These are phyloP conservation scores for Scomber colias DNA, from an alignment of 2,113 vertebrate genomes.

Conservation along the genomic window DNA sequence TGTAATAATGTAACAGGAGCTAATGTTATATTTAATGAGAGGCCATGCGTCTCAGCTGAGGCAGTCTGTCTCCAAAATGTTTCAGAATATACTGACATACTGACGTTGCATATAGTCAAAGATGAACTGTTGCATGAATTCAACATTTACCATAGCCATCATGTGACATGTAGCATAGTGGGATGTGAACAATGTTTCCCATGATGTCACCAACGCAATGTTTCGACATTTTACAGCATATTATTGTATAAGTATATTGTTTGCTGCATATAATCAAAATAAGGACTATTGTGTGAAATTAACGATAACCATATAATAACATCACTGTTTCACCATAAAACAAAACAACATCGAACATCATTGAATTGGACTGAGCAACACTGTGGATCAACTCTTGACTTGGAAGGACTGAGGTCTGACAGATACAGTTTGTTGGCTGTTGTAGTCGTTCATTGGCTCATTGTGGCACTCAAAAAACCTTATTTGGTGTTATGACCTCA, in stretches of 20 bases:
- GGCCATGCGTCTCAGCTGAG: slow-evolving; percentile 51
- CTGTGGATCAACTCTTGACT: slow-evolving; percentile 49
- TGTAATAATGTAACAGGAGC: slow-evolving; percentile 56
- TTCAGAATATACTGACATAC: slow-evolving; percentile 44
- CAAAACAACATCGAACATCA: slow-evolving; percentile 70
- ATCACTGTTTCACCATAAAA: slow-evolving; percentile 73
- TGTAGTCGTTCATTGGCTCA: slow-evolving; percentile 44
- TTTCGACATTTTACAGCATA: slow-evolving; percentile 61
- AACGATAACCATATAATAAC: slow-evolving; percentile 65
- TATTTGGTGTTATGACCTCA: slow-evolving; percentile 57
- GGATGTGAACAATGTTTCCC: slow-evolving; percentile 33
- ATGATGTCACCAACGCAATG: slow-evolving; percentile 55
- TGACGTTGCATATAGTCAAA: slow-evolving; percentile 57
- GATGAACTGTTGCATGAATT: slow-evolving; percentile 53
- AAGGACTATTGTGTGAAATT: slow-evolving; percentile 61
- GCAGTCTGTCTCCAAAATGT: slow-evolving; percentile 43
- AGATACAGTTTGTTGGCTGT: slow-evolving; percentile 41
- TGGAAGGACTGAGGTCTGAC: slow-evolving; percentile 27
- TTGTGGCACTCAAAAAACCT: slow-evolving; percentile 14
- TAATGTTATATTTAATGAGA: slow-evolving; percentile 59
- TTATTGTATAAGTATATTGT: slow-evolving; percentile 50
- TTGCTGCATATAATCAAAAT: slow-evolving; percentile 55
- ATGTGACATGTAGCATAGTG: slow-evolving; percentile 44
- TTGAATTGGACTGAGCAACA: slow-evolving; percentile 64
- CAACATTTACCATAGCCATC: slow-evolving; percentile 43